phyloP scores from a whole-genome alignment of 2,888 invertebrate species.

The Hymenopus coronatus region DNA sequence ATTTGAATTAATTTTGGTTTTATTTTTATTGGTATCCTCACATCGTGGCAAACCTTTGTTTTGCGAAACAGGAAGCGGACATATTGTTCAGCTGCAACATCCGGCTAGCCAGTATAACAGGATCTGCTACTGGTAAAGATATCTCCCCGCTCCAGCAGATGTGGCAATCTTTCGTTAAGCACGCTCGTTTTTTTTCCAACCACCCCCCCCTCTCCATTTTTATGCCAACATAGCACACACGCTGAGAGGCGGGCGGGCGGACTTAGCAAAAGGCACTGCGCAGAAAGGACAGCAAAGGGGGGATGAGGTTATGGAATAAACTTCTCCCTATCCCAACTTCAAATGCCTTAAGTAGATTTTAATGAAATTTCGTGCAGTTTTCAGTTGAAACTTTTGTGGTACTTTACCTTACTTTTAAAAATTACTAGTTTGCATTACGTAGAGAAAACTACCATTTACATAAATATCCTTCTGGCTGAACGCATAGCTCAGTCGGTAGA shows the following conservation, averaged over 20 bases:
- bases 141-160: neutral
- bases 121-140: neutral
- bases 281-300: neutral
- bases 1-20: neutral
- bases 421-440: neutral
- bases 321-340: neutral
- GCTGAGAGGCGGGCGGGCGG: neutral
- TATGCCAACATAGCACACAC: neutral
- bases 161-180: neutral
- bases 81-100: neutral
- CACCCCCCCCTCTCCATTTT: neutral
- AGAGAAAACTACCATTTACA: neutral
- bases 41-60: neutral
- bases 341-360: neutral
- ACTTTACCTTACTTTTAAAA: neutral
- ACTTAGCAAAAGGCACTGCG: neutral
- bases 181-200: neutral
- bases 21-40: neutral
- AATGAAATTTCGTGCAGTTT: neutral
- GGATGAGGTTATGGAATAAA: neutral
- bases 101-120: neutral
- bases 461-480: too few species aligned
- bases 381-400: neutral
- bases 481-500: too few species aligned
- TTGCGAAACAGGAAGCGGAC: neutral